Evolutionary conservation across 1,140 invertebrate genomes (phyloP), one percentile per base, ranked within the genome.

Genomic region (Hesperophylax magnus): DNA sequence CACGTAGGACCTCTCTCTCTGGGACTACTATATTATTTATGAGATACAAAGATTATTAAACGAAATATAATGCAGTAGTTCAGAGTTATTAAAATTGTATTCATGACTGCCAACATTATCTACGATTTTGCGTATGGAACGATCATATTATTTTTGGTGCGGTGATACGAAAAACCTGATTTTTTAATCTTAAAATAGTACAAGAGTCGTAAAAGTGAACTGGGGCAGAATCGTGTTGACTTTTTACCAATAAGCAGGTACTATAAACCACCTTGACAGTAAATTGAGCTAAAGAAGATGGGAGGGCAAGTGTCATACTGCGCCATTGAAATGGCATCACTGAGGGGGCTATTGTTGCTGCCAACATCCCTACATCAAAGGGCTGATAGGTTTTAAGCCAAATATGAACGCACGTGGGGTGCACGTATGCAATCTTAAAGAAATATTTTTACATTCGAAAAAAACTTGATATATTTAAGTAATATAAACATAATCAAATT

Each of bases 351-450:
- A 78, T 78, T 78, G 77, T 78, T 56, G 20, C 14, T 24, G 31
- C 31, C 61, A 71, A 39, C 17, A 18, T 78, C 63, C 31, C 15
- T 34, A 63, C 63, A 53, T 78, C 77, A 78, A 78, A 78, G 77
- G 77, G 52, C 52, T 78, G 77, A 78, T 78, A 78, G 77, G 54
- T 67, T 69, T 78, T 78, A 78, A 78, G 77, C 53, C 77, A 69
- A 60, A 67, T 56, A 72, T 31, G 69, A 53, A 24, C 18, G 18
- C 22, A 54, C 22, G 22, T 72, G 69, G 47, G 52, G 69, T 20
- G 39, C 8, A 18, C 11, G 58, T 27, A 47, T 22, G 77, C n/a
- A 67, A 54, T 78, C 56, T 54, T 67, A 54, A 34, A 20, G 56
- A 78, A 69, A 69, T 78, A 69, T 54, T 34, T 69, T 69, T 52